Percentiles rank a stretch among this genome's conserved stretches.
phyloP scores from a whole-genome alignment of 2,113 vertebrate species.

The Talpa occidentalis region DNA sequence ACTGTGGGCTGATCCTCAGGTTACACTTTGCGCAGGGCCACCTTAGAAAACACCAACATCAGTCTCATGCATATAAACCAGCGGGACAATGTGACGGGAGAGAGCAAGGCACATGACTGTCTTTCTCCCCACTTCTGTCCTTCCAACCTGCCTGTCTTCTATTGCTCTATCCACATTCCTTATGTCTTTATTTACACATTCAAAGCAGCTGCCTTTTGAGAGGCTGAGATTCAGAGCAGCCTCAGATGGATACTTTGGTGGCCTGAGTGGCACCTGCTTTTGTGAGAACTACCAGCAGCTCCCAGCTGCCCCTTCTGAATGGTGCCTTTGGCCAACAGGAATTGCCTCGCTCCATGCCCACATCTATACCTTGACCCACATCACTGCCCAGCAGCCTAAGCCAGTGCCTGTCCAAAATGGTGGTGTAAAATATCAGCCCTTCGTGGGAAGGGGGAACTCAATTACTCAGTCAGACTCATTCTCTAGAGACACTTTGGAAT shows the following conservation, averaged over 20 bases:
- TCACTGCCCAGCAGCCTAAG: background rate
- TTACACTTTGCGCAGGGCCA: background rate
- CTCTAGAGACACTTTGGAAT: background rate
- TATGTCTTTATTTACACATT: background rate
- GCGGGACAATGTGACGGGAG: background rate
- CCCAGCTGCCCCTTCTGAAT: background rate
- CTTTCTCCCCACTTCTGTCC: background rate
- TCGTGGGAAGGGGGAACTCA: background rate
- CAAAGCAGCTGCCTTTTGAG: background rate
- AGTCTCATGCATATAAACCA: background rate
- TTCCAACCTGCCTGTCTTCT: background rate
- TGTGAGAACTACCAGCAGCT: fast-evolving
- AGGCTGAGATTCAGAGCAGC: background rate
- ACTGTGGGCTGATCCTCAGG: background rate
- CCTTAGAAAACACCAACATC: background rate
- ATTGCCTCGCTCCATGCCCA: background rate
- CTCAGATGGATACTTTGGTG: background rate
- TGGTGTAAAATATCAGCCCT: background rate
- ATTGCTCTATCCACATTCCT: background rate
- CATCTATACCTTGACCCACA: fast-evolving
- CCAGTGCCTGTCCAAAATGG: fast-evolving
- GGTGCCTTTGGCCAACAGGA: background rate
- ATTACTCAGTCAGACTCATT: fast-evolving
- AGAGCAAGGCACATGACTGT: too few relatives aligned
- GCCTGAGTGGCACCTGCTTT: background rate